phyloP scores from a whole-genome alignment of 1,140 invertebrate species.

The Scaptodrosophila lebanonensis region DNA sequence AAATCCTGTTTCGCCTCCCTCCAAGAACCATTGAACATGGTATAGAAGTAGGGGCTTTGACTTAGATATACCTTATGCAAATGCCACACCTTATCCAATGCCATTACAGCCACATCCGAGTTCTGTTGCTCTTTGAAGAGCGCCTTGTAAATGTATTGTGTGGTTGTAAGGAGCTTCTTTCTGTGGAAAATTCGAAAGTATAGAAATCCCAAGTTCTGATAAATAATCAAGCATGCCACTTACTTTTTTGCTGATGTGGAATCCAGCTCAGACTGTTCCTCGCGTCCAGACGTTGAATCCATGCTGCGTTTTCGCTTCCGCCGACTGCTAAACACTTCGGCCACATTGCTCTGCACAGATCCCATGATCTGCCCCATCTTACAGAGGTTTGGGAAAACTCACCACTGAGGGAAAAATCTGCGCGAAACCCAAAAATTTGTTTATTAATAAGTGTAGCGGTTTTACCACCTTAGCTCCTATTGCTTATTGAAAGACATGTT shows the following conservation, averaged over 20 bases:
- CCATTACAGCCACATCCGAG: constrained; percentile 86
- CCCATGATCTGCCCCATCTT: constrained; percentile 66
- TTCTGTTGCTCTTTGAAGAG: constrained; percentile 87
- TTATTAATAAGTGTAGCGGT: no score
- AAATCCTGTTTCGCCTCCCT: constrained; percentile 83
- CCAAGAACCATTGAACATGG: constrained; percentile 92
- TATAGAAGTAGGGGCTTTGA: constrained; percentile 89
- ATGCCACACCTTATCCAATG: constrained; percentile 85
- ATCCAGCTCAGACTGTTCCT: constrained; percentile 39
- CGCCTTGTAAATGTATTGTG: constrained; percentile 88
- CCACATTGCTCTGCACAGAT: constrained; percentile 58
- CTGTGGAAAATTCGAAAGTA: constrained; percentile 77
- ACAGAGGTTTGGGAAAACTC: not conserved
- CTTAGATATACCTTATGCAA: constrained; percentile 88
- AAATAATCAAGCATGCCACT: no score
- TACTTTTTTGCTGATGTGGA: constrained; percentile 64
- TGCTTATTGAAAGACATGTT: no score
- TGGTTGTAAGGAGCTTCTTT: constrained; percentile 85
- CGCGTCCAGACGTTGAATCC: constrained; percentile 31
- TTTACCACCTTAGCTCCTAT: no score
- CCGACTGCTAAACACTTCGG: constrained; percentile 51
- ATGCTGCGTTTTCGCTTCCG: constrained; percentile 67
- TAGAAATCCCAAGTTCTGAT: not conserved
- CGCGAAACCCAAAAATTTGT: no score
- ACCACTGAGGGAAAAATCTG: no score